These are phyloP conservation scores for Yoshiicerus persimilis DNA, from an alignment of 1,140 invertebrate species.

Conservation along the genomic window DNA sequence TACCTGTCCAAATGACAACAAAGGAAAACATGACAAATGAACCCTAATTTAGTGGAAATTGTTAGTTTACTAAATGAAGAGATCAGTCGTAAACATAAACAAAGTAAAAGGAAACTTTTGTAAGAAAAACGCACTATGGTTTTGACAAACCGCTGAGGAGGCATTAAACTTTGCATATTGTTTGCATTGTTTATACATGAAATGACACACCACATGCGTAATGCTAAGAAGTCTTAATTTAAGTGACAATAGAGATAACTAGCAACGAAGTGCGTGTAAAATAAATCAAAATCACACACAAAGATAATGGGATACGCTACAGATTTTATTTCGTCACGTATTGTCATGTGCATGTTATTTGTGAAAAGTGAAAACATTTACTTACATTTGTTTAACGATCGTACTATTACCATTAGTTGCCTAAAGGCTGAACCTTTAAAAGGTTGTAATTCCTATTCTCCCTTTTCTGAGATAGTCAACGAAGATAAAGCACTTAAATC, in stretches of 20 bases:
- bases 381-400: neutral
- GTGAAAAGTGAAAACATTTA: neutral
- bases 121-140: neutral
- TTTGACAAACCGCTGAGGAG: neutral
- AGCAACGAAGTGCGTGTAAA: neutral
- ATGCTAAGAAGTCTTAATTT: neutral
- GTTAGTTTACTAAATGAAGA: neutral
- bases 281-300: neutral
- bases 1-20: neutral
- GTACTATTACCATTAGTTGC: neutral
- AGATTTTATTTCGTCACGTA: slow-evolving; percentile 1
- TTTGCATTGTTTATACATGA: too few relatives aligned
- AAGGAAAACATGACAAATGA: neutral
- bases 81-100: neutral
- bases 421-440: neutral
- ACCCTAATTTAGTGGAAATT: neutral
- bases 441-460: neutral
- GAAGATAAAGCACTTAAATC: neutral
- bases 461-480: neutral
- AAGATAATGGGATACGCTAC: neutral
- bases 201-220: neutral
- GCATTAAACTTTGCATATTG: too few relatives aligned
- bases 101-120: neutral
- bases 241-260: neutral
- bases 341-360: neutral